These are phyloP conservation scores for Anastrepha obliqua DNA, from an alignment of 1,140 invertebrate genomes.

Conservation along the genomic window DNA sequence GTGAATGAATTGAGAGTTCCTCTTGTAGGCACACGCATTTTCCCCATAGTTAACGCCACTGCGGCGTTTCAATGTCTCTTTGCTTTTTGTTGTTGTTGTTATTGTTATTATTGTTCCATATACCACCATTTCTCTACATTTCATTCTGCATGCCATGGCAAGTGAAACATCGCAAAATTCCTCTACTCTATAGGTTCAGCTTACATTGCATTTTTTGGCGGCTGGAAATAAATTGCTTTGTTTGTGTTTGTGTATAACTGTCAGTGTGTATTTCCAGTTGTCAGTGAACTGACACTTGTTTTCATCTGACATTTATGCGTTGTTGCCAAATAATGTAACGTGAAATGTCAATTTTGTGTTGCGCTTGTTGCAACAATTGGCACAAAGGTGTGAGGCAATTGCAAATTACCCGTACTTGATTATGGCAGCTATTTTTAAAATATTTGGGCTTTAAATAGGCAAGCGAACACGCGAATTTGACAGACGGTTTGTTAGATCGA, in stretches of 20 bases:
- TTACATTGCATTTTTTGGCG: conserved; percentile 17
- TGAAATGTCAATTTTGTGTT: neutral
- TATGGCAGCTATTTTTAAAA: no score
- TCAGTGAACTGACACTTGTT: neutral
- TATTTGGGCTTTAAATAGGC: no score
- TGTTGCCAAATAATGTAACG: neutral
- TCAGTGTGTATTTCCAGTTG: conserved; percentile 12
- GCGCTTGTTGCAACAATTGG: no score
- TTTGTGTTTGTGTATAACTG: neutral
- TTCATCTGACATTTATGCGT: conserved; percentile 24
- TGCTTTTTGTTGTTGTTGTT: neutral
- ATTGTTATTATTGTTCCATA: neutral
- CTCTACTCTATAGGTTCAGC: neutral
- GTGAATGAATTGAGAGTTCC: neutral
- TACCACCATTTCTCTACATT: neutral
- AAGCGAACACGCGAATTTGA: no score
- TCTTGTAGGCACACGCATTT: conserved; percentile 19
- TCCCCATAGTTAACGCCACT: conserved; percentile 40
- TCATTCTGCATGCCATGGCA: neutral
- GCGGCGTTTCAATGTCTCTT: conserved; percentile 16
- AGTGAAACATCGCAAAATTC: conserved; percentile 20
- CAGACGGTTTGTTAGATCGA: no score
- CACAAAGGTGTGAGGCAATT: no score
- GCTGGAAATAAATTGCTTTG: conserved; percentile 12
- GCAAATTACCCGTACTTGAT: no score